These are phyloP conservation scores for Chelmon rostratus DNA, from an alignment of 2,797 vertebrate genomes.

Conservation along the genomic window DNA sequence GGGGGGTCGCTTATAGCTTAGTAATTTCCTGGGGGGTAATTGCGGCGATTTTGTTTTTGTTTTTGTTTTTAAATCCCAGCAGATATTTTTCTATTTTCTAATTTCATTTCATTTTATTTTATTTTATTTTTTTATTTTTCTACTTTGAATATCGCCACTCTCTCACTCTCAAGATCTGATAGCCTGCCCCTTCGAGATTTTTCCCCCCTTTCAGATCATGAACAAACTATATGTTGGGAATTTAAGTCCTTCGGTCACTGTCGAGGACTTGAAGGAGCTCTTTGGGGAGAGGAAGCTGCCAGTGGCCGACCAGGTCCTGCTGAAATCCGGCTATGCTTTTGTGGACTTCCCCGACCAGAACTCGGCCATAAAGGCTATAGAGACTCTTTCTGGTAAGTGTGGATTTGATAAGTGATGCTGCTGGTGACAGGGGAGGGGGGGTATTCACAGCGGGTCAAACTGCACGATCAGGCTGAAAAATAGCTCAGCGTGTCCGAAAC, in stretches of 20 bases:
- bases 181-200: constrained; percentile 74
- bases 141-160: constrained; percentile 71
- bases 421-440: constrained; percentile 68
- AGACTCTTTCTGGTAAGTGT: constrained; percentile 92
- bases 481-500: constrained; percentile 57
- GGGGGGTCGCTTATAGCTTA: constrained; percentile 85
- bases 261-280: constrained; percentile 94
- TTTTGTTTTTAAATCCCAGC: constrained; percentile 48
- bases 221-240: constrained; percentile 97
- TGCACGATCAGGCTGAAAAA: constrained; percentile 52
- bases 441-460: constrained; percentile 59
- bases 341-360: constrained; percentile 95
- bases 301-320: constrained; percentile 92
- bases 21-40: constrained; percentile 81
- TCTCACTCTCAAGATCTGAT: constrained; percentile 68
- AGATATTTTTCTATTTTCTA: constrained; percentile 64
- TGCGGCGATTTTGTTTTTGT: constrained; percentile 75
- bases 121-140: constrained; percentile 58
- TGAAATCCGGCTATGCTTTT: constrained; percentile 96
- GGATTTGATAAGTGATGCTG: constrained; percentile 80
- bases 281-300: constrained; percentile 93
- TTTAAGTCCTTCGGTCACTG: constrained; percentile 94
- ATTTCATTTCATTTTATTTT: constrained; percentile 63
- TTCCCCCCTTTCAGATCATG: constrained; percentile 88
- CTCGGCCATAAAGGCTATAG: constrained; percentile 95